Evolutionary conservation across 2,888 invertebrate genomes (phyloP), one percentile per base, ranked within the genome.

Genomic region (Timema cristinae): DNA sequence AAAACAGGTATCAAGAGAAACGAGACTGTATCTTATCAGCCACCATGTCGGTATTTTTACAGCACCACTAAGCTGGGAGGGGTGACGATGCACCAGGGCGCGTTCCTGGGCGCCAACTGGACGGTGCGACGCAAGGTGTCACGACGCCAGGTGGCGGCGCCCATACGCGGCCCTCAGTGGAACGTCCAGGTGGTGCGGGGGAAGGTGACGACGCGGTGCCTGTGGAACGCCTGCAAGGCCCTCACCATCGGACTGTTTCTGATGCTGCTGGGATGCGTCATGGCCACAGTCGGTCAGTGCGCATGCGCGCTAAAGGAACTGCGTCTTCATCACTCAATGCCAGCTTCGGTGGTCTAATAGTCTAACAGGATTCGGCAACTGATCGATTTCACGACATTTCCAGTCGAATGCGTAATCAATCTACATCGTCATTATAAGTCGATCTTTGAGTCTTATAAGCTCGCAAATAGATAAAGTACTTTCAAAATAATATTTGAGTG

Each of bases 191-290:
- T 93, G 82, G 92, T 93, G 79, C 88, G 89, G 74, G 93, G 93
- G 73, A 94, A 94, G 84, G 93, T 94, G 86, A 93, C 94, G 78
- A 91, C 93, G 66, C 88, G 90, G 80, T 96, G 95, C 81, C 86
- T 97, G 76, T 97, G 96, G 95, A 94, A 95, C 81, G 96, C 96
- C 50, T 96, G 96, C 82, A 91, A 95, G 77, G 96, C 96, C 48
- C 88, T 97, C 16, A 91, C 94, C 75, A 87, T 96, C 73, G 97
- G 97, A 50, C 85, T 95, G 76, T 85, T 95, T 75, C 86, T 97
- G 75, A 93, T 97, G 90, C 85, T 93, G 76, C 85, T 95, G 66
- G 97, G 97, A 47, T 92, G 93, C 72, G 92, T 93, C 71, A 97
- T 97, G 97, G 95, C 96, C 56, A 93, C 94, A 59, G 89, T 96